Evolutionary conservation across 2,888 invertebrate species (phyloP).

Genomic region (Drosophila merina): DNA sequence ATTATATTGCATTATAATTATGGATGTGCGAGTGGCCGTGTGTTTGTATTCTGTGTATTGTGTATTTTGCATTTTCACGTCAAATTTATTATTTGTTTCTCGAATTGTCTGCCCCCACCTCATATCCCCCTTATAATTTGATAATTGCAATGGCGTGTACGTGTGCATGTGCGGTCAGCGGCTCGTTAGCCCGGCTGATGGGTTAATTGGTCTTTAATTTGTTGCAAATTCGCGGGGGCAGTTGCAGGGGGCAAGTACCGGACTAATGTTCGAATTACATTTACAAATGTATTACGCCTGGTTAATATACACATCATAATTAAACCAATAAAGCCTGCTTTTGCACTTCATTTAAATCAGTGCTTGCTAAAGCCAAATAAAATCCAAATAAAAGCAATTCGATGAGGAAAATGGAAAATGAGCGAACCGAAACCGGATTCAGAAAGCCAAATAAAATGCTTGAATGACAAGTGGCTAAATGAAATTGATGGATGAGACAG

Average conservation of each 20-base stretch:
- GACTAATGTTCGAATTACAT: constrained; percentile 29
- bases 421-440: constrained; percentile 6
- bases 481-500: constrained; percentile 79
- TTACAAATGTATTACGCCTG: constrained; percentile 12
- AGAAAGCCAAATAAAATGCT: constrained; percentile 40
- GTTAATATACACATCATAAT: constrained; percentile 20
- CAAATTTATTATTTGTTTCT: constrained; percentile 57
- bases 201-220: constrained; percentile 73
- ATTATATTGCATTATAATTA: constrained; percentile 62
- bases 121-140: constrained; percentile 58
- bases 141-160: constrained; percentile 71
- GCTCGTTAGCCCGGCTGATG: constrained; percentile 55
- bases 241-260: background rate
- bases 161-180: constrained; percentile 47
- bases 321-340: background rate
- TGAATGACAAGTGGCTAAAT: constrained; percentile 62
- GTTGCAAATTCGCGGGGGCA: constrained; percentile 62
- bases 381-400: background rate
- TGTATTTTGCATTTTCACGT: constrained; percentile 45
- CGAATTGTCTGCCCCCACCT: constrained; percentile 39
- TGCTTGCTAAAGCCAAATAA: background rate
- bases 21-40: constrained; percentile 16
- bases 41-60: constrained; percentile 16
- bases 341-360: constrained; percentile 21
- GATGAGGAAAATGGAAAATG: constrained; percentile 18